Conservation (phyloP, 2,113 vertebrate species). For the Laticauda laticaudata region DNA sequence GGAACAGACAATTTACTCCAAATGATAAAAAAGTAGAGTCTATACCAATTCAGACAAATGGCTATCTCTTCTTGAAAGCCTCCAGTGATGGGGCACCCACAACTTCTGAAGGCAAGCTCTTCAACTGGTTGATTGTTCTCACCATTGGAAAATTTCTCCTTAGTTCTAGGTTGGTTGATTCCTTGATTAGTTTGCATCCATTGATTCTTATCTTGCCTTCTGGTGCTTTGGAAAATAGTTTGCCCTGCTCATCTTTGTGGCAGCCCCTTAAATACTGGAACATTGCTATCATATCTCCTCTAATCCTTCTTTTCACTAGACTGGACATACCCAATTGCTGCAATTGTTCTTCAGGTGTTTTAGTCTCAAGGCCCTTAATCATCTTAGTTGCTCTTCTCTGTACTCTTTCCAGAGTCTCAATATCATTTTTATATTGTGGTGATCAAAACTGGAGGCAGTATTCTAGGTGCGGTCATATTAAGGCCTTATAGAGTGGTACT, state of each 20-base stretch:
- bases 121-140: background rate
- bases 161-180: background rate
- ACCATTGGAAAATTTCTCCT: background rate
- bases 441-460: background rate
- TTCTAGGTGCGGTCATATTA: background rate
- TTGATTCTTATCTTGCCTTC: background rate
- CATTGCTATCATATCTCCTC: background rate
- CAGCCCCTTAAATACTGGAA: background rate
- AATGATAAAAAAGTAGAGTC: background rate
- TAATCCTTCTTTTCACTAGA: background rate
- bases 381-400: too few species aligned
- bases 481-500: too few species aligned
- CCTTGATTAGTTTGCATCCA: background rate
- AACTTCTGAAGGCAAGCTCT: background rate
- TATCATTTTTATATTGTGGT: background rate
- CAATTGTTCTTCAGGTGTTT: background rate
- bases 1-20: background rate
- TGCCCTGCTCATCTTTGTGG: background rate
- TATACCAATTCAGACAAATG: background rate
- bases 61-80: background rate
- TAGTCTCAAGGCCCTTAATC: background rate
- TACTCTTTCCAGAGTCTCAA: background rate
- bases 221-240: too few species aligned
- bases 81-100: background rate
- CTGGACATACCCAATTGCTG: background rate